These are phyloP conservation scores for Osmerus eperlanus DNA, from an alignment of 2,113 vertebrate genomes.

Conservation along the genomic window DNA sequence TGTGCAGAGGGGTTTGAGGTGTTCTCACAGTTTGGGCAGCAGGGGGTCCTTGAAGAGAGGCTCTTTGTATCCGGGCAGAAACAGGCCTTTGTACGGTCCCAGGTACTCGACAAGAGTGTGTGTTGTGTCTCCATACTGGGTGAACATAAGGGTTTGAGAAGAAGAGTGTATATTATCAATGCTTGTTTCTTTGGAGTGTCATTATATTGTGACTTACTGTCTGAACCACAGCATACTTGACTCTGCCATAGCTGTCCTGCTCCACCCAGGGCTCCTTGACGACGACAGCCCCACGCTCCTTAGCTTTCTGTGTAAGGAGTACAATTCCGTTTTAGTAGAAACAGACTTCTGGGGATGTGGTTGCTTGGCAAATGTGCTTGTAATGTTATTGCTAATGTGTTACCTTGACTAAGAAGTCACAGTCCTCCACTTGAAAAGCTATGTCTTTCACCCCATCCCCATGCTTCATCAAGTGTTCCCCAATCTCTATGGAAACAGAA, in stretches of 20 bases:
- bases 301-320: constrained; percentile 65
- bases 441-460: constrained; percentile 79
- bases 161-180: not conserved
- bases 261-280: constrained; percentile 79
- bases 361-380: not conserved
- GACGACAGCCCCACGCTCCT: constrained; percentile 67
- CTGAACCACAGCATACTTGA: constrained; percentile 76
- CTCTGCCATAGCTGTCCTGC: constrained; percentile 72
- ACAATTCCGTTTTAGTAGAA: not conserved
- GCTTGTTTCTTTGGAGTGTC: too few relatives aligned
- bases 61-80: constrained; percentile 74
- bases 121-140: constrained; percentile 80
- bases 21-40: constrained; percentile 73
- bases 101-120: constrained; percentile 79
- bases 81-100: constrained; percentile 73
- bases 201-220: constrained; percentile 62
- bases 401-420: constrained; percentile 78
- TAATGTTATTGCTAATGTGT: not conserved
- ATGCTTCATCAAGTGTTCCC: constrained; percentile 71
- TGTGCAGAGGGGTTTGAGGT: too few relatives aligned
- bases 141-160: constrained; percentile 6
- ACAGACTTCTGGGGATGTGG: too few relatives aligned
- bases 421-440: constrained; percentile 80
- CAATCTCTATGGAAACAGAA: constrained; percentile 64
- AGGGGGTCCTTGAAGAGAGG: constrained; percentile 71